phyloP scores from a whole-genome alignment of 2,113 vertebrate species.

The Carassius carassius region DNA sequence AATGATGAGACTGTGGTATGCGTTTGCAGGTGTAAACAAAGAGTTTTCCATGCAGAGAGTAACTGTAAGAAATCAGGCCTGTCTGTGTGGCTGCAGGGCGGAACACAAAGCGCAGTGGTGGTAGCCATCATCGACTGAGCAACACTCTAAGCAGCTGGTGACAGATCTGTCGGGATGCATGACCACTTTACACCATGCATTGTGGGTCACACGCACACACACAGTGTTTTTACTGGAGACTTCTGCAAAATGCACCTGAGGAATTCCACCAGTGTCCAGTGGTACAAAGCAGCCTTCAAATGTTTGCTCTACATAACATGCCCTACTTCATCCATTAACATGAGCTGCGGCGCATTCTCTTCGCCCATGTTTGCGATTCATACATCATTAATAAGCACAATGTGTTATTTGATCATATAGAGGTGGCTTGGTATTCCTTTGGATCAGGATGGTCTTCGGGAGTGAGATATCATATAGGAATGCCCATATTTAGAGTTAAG shows the following conservation, averaged over 20 bases:
- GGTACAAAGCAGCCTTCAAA: constrained; percentile 66
- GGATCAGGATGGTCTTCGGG: background rate
- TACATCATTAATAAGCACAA: constrained; percentile 5
- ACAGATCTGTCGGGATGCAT: constrained; percentile 73
- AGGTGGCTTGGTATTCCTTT: background rate
- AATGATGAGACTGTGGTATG: constrained; percentile 24
- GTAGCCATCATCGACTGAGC: constrained; percentile 69
- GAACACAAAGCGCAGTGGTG: constrained; percentile 67
- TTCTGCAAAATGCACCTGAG: constrained; percentile 66
- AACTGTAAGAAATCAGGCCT: constrained; percentile 61
- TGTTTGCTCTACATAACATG: constrained; percentile 58
- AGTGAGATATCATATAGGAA: constrained; percentile 22
- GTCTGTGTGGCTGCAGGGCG: constrained; percentile 60
- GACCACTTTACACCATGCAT: constrained; percentile 70
- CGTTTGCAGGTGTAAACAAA: constrained; percentile 40
- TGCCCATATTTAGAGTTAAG: constrained; percentile 26
- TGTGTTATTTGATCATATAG: background rate
- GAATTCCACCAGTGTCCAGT: constrained; percentile 70
- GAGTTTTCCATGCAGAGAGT: constrained; percentile 13
- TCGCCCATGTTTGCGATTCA: background rate
- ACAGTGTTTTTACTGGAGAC: constrained; percentile 73
- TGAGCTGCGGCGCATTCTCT: background rate
- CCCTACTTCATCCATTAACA: background rate
- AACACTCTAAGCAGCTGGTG: constrained; percentile 70
- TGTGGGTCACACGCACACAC: constrained; percentile 54